phyloP scores from a whole-genome alignment of 1,140 invertebrate genomes.

The Ladona fulva region DNA sequence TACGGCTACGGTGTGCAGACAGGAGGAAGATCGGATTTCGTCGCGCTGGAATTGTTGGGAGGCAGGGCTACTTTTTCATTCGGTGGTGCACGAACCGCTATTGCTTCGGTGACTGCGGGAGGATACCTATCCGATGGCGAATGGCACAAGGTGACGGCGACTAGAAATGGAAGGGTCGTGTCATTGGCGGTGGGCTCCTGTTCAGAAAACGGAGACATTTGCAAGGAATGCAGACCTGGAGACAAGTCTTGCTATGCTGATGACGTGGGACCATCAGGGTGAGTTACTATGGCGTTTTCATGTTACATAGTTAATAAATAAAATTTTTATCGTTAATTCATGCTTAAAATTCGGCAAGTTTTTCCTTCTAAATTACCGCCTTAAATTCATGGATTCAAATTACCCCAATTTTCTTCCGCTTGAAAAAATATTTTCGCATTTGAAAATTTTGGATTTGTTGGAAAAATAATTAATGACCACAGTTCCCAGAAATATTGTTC shows the following conservation, averaged over 20 bases:
- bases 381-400: no score
- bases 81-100: constrained; percentile 75
- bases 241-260: constrained; percentile 72
- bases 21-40: constrained; percentile 82
- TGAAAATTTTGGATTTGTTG: no score
- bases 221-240: constrained; percentile 72
- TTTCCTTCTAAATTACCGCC: no score
- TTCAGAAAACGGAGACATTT: constrained; percentile 73
- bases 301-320: background rate
- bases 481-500: no score
- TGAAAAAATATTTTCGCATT: no score
- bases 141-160: constrained; percentile 87
- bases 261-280: constrained; percentile 76
- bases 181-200: constrained; percentile 73
- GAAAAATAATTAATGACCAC: no score
- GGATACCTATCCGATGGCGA: constrained; percentile 65
- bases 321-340: constrained; percentile 19
- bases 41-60: constrained; percentile 77
- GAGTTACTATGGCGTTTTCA: constrained; percentile 29
- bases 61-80: constrained; percentile 81
- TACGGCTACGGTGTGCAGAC: constrained; percentile 84
- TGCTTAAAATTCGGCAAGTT: background rate
- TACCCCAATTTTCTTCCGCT: no score
- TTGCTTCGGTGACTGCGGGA: constrained; percentile 62
- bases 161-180: constrained; percentile 74